Evolutionary conservation across 2,888 invertebrate species (phyloP), one percentile per base, ranked within the genome.

Genomic region (Phorcus lineatus): DNA sequence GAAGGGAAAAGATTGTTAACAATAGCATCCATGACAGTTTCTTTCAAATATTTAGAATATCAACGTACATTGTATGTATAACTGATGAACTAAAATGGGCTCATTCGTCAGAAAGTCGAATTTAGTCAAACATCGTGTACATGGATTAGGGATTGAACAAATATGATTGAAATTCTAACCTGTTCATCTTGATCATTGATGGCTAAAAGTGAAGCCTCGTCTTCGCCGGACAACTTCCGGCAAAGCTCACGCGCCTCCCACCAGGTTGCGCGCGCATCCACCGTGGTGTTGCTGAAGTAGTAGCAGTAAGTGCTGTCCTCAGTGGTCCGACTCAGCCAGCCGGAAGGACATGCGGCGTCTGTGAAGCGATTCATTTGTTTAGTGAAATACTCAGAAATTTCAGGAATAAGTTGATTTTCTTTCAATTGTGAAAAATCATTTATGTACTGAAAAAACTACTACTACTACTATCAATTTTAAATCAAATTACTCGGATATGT

Each of bases 211-310:
- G 83, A 86, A 0, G 83, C 84, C 22, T 86, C 81, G 19, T 78
- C 52, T 0, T 86, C 84, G 4, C 79, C 79, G 9, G 83, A 84
- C 3, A 84, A 52, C 54, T 85, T 81, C 24, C 31, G 79, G 79
- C 89, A 89, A 24, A 83, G 78, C 6, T 86, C 82, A 75, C 84
- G 84, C 7, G 88, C 86, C 78, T 87, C 89, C 53, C 85, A 83
- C 82, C 83, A 85, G n/a, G 83, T 85, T 9, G 82, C 85, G 0
- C 80, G 47, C 9, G 77, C 79, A 0, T 40, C 31, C 40, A 81
- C 54, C 16, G 82, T 79, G 0, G 81, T 82, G 62, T 83, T 85
- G 54, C 88, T 86, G 31, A 88, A 82, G 28, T 83, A 87, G 79
- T 87, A 88, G 74, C 88, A 88, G 36, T 81, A 84, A 7, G 80